Base-by-base conservation (phyloP, 2,888 invertebrate genomes). In the Drosophila dives region DNA sequence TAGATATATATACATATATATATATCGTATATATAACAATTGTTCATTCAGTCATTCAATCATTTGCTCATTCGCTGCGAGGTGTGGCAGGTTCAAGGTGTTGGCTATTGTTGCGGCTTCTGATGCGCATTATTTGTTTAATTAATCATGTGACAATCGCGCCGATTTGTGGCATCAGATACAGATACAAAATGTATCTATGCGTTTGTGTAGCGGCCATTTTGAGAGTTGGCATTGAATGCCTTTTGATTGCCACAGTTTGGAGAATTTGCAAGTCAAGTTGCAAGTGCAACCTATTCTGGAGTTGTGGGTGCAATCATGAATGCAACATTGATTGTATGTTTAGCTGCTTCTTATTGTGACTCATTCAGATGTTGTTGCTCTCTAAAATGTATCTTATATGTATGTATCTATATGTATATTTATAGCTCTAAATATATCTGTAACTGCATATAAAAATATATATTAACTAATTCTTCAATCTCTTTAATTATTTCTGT, bases 111-210 rank as follows among this genome's bases (percentile, higher is more conserved):
- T 66, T 66, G 71, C 38, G 50, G 56, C 67, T 40, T n/a, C 58
- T 56, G 78, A 40, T 66, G 78, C 72, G 63, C 76, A 80, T 81
- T 80, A 77, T 83, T 81, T 73, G 75, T 71, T 71, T 82, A 82
- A 89, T 89, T 89, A 89, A 86, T 86, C 90, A 88, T 80, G 70
- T 59, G 83, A 80, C 88, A 82, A 87, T 80, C 82, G 76, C 71
- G 67, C 56, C 66, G 77, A 74, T 81, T 81, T 81, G 67, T 49
- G n/a, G 48, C 51, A 1, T 48, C 51, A 74, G 64, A 80, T 77
- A 72, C 51, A 74, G 64, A 80, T 77, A 72, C 72, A 67, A 75
- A 75, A 64, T 72, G 72, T 72, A 72, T 75, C 64, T 80, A 33
- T 50, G 59, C 50, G 50, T 62, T 40, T n/a, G 50, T 64, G 49